Base-by-base conservation (phyloP, 2,797 vertebrate species). In the Salarias fasciatus region DNA sequence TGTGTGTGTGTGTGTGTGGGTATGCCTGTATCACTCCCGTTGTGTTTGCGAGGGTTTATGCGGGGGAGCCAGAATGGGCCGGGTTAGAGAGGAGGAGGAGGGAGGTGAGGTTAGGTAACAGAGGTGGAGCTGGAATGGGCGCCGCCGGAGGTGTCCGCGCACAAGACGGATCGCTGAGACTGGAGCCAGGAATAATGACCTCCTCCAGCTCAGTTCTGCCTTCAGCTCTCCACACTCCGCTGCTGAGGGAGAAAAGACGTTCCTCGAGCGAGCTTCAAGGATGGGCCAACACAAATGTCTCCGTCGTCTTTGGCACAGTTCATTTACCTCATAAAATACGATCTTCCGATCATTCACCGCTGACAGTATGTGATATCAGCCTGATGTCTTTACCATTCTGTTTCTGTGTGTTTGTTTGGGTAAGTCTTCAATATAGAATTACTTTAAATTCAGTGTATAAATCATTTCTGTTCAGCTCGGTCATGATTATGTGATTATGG, bases 171-270 rank as follows among this genome's bases (percentile, higher is more conserved):
- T 75, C 49, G 14, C 45, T 35, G 47, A 72, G 72, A 54, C 62
- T 74, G 2, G 5, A 58, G 72, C 41, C 58, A 64, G 64, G 56
- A 81, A 51, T 70, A 78, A 81, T 84, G 64, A 72, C 63, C 65
- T 68, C 65, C 42, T 60, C 67, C 43, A 47, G 46, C 66, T 55
- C 50, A 42, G 50, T 52, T 58, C 61, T 35, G 63, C 80, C 72
- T 55, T 12, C 13, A 74, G 72, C 70, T 52, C 61, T 63, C 40
- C 38, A 49, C 63, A 60, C 59, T 40, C 52, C 41, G 51, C 52
- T 41, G 51, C 52, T 55, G 52, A 69, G 63, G 50, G 50, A 72
- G 68, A 70, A 57, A 10, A 65, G 52, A 15, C 40, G 53, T 72
- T 70, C 63, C 65, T 66, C 53, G 40, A 79, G 70, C 54, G 29